Evolutionary conservation across 1,140 invertebrate species (phyloP), one percentile per base, ranked within the genome.

Genomic region (Cydia amplana): DNA sequence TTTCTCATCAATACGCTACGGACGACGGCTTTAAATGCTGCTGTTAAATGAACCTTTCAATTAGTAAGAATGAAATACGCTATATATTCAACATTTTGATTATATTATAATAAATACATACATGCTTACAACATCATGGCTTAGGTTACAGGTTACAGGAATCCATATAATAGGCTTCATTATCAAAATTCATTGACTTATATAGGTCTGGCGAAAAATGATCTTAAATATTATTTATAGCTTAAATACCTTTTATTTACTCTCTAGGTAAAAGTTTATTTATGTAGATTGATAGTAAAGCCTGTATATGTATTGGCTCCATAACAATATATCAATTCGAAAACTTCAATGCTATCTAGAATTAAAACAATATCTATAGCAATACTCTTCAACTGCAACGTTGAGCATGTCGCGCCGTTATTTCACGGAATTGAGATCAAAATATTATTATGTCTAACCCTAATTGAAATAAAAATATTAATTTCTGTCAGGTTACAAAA

Each of bases 281-380:
- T 23, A 60, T 60, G 55, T 60, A 60, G 7, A 23, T 60, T 70
- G 18, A 70, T 70, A 70, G 10, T 70, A 36, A 70, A 70, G 36
- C 28, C 65, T 18, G 32, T 65, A 65, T 25, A 46, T 46, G 43
- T 18, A 14, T 51, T 51, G n/a, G 7, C 16, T 40, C 65, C 65
- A 70, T 70, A 70, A 70, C 65, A 70, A 70, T 70, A 70, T 43
- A 70, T 70, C 28, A 70, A 70, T 70, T 70, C n/a, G 65, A 70
- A 70, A 70, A 70, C 65, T 70, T 70, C 36, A 70, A 70, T 70
- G 32, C 65, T 70, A 70, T 70, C 65, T 70, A 70, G 28, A 40
- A 18, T 36, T 32, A 9, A 70, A 70, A 70, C 36, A 40, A 70
- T 46, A 46, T 7, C 12, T 46, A 46, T 10, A 36, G 28, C 16